Evolutionary conservation across 2,113 vertebrate genomes (phyloP).

Genomic region (Ophiodon elongatus): DNA sequence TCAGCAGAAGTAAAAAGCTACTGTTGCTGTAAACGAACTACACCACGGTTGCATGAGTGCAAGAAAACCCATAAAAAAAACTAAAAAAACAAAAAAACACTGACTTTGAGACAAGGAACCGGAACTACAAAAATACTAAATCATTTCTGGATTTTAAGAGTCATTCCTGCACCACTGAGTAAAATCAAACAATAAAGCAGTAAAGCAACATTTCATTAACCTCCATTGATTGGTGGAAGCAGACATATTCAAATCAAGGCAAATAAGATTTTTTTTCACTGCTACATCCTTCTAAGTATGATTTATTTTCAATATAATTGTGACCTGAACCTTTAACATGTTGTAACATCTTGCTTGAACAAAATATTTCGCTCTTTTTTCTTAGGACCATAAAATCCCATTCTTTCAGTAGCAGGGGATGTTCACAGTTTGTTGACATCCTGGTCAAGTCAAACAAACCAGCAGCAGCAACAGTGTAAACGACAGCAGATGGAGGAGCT

Average conservation of each 20-base stretch:
- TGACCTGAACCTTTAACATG: background rate
- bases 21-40: background rate
- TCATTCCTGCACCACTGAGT: no score
- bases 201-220: background rate
- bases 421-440: background rate
- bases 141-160: no score
- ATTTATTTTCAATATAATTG: background rate
- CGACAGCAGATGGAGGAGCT: constrained; percentile 46
- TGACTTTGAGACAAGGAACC: no score
- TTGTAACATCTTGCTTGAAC: background rate
- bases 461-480: background rate
- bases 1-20: background rate
- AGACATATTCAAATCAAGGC: background rate
- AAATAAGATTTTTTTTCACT: background rate
- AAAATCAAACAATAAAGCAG: background rate
- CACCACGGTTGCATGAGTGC: background rate
- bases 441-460: background rate
- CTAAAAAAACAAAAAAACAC: no score
- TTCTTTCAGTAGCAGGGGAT: background rate
- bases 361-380: background rate
- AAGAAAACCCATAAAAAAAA: background rate
- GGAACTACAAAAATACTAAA: no score
- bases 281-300: background rate
- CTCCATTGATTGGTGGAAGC: background rate
- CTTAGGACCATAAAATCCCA: background rate